Evolutionary conservation across 2,113 vertebrate species (phyloP), one percentile per base, ranked within the genome.

Genomic region (Pundamilia nyererei): DNA sequence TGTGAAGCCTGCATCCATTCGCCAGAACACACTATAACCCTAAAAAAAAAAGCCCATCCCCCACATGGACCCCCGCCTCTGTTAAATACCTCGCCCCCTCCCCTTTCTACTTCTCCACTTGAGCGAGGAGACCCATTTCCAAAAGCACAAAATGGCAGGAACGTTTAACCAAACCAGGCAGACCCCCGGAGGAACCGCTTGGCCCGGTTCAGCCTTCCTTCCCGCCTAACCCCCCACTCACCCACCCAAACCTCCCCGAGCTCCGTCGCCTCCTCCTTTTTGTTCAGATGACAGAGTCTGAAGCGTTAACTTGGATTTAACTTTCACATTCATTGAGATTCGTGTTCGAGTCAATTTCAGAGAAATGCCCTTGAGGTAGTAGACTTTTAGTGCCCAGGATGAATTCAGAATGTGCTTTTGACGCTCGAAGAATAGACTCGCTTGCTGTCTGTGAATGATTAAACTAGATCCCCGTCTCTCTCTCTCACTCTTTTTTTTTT

Each of bases 91-190:
- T 77, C 49, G 12, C 82, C 90, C 92, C 92, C 89, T 88, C 88
- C 89, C 85, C 79, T 87, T 87, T 80, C 84, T 91, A 84, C 93
- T 83, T 88, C 90, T 89, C 90, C 90, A 93, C 85, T 94, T 94
- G 90, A 94, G 90, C 55, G 70, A 87, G 91, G 91, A 95, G 92
- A 94, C 95, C 94, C 90, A 90, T 93, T 95, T 93, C 88, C 84
- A 93, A 94, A 92, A 82, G 88, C 94, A 95, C 94, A 96, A 96
- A 96, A 96, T 95, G 95, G 95, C 95, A 95, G 95, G 93, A 96
- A 94, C 93, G 92, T 94, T 95, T 93, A 95, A 95, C 94, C 94
- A 94, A 92, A 88, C 86, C 81, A 55, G 77, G 81, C 90, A 42
- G 89, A 93, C 87, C 90, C 55, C 80, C 56, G 53, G 80, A 93